A percentile compares a stretch with the other conserved stretches of the same genome.
phyloP scores from a whole-genome alignment of 2,113 vertebrate genomes.

The Neogale vison region DNA sequence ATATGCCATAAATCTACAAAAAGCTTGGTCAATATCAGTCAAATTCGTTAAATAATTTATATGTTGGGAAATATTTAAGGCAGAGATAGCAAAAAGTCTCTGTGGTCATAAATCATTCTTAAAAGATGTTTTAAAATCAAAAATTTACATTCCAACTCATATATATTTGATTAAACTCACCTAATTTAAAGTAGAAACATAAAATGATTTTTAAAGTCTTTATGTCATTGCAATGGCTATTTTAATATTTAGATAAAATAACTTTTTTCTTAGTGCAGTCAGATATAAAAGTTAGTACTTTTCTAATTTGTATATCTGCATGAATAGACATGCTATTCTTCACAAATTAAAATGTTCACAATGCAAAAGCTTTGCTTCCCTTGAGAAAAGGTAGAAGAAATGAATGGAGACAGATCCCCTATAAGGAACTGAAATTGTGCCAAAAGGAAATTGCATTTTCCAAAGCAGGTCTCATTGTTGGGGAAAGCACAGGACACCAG shows the following conservation, averaged over 20 bases:
- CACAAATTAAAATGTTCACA: slow-evolving; percentile 50
- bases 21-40: neutral
- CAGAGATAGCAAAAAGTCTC: neutral
- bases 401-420: slow-evolving; percentile 46
- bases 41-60: slow-evolving; percentile 48
- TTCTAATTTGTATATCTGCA: neutral
- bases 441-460: slow-evolving; percentile 69
- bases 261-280: neutral
- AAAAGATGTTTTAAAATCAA: slow-evolving; percentile 4
- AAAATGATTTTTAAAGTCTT: neutral
- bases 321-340: slow-evolving; percentile 38
- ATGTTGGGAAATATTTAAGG: neutral
- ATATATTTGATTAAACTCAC: neutral
- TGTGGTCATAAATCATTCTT: neutral
- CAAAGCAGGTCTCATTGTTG: slow-evolving; percentile 31
- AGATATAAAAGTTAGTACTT: slow-evolving; percentile 13
- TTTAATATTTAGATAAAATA: slow-evolving; percentile 5
- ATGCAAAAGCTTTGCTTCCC: slow-evolving; percentile 34
- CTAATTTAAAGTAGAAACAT: neutral
- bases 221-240: neutral
- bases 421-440: slow-evolving; percentile 55
- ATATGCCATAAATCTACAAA: neutral
- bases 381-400: slow-evolving; percentile 54
- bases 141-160: neutral
- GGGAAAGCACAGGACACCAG: slow-evolving; percentile 12